Conservation (phyloP, 2,797 vertebrate genomes). For the Paratrypauchen microcephalus region DNA sequence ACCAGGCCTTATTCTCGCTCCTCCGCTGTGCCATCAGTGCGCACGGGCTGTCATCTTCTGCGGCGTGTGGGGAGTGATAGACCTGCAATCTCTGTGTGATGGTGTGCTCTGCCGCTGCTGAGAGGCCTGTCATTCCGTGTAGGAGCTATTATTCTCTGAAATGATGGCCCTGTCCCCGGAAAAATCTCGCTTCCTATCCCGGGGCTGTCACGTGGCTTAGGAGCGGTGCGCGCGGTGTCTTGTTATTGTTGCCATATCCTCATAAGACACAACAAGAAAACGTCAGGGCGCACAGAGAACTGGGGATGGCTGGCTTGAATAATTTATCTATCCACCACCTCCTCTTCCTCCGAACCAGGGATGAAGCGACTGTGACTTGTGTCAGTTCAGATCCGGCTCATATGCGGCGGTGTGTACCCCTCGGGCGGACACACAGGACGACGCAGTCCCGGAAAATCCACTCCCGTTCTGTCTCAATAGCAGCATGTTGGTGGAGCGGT, state of each 20-base stretch:
- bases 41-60: constrained; percentile 65
- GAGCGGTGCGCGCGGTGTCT: constrained; percentile 50
- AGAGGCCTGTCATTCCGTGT: constrained; percentile 71
- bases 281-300: constrained; percentile 54
- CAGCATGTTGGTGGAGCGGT: constrained; percentile 46
- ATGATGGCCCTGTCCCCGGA: constrained; percentile 66
- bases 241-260: constrained; percentile 59
- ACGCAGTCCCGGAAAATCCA: constrained; percentile 33
- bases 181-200: constrained; percentile 59
- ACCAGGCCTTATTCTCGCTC: constrained; percentile 35
- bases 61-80: constrained; percentile 62
- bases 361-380: constrained; percentile 73
- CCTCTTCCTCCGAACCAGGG: constrained; percentile 43
- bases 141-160: constrained; percentile 71
- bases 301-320: constrained; percentile 65
- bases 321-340: constrained; percentile 59
- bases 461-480: constrained; percentile 58
- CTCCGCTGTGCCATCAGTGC: constrained; percentile 54
- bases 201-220: constrained; percentile 59
- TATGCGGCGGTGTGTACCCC: constrained; percentile 66
- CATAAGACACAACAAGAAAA: constrained; percentile 69
- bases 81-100: constrained; percentile 68
- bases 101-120: constrained; percentile 43
- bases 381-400: constrained; percentile 75
- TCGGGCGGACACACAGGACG: constrained; percentile 59